These are phyloP conservation scores for Agonopterix alstromeriana DNA, from an alignment of 2,888 invertebrate species.

Conservation along the genomic window DNA sequence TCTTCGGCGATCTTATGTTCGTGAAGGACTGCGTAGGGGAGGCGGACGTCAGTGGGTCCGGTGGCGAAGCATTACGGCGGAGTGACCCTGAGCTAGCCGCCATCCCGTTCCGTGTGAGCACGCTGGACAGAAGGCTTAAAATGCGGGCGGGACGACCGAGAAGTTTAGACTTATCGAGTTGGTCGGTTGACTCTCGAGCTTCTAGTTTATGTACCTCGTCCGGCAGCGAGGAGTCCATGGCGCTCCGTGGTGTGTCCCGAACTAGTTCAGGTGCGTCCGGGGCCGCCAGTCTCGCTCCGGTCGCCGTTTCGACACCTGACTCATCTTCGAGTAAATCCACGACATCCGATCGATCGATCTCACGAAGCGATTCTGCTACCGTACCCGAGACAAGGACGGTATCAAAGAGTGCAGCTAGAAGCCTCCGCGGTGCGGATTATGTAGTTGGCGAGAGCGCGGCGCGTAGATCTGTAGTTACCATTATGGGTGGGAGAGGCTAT, in stretches of 20 bases:
- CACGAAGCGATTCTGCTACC: slow-evolving; percentile 46
- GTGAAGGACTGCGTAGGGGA: slow-evolving; percentile 92
- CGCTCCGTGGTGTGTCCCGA: slow-evolving; percentile 82
- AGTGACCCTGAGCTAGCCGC: slow-evolving; percentile 91
- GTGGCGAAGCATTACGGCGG: slow-evolving; percentile 84
- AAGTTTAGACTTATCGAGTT: slow-evolving; percentile 89
- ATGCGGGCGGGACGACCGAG: slow-evolving; percentile 90
- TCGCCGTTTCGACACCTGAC: slow-evolving; percentile 66
- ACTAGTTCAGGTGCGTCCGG: slow-evolving; percentile 87
- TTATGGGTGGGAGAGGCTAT: slow-evolving; percentile 93
- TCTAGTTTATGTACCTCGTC: slow-evolving; percentile 89
- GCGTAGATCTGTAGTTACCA: slow-evolving; percentile 86
- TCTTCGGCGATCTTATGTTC: slow-evolving; percentile 93
- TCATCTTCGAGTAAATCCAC: slow-evolving; percentile 59
- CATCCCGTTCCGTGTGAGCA: slow-evolving; percentile 88
- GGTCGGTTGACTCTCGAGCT: slow-evolving; percentile 91
- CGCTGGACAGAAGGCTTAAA: slow-evolving; percentile 85
- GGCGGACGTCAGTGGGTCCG: slow-evolving; percentile 81
- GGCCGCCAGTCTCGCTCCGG: slow-evolving; percentile 71
- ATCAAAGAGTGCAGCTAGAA: slow-evolving; percentile 48
- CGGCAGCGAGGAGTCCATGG: slow-evolving; percentile 91
- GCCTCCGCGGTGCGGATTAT: slow-evolving; percentile 60
- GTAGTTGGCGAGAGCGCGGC: slow-evolving; percentile 64
- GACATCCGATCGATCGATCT: slow-evolving; percentile 53
- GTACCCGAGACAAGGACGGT: slow-evolving; percentile 28